A percentile compares a stretch with the other conserved stretches of the same genome.
phyloP scores from a whole-genome alignment of 2,113 vertebrate genomes.

The Galeopterus variegatus region DNA sequence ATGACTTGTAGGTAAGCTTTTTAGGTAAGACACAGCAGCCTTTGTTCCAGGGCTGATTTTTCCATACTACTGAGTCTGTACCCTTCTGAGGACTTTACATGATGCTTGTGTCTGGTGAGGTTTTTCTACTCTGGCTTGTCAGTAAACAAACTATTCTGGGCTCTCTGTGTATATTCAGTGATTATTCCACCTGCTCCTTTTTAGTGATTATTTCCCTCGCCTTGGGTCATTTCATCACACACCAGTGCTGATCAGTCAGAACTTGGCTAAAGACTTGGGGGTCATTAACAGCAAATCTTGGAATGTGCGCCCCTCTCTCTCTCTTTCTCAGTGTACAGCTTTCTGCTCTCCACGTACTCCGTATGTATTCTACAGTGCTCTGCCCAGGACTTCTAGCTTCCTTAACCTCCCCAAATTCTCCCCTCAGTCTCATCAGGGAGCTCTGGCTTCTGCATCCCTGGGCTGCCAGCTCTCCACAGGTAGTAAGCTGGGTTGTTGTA shows the following conservation, averaged over 20 bases:
- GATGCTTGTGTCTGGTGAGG: background rate
- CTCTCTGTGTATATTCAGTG: background rate
- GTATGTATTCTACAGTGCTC: fast-evolving
- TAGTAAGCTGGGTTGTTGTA: background rate
- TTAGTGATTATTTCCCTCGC: background rate
- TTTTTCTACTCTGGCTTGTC: background rate
- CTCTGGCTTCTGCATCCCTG: too few species aligned
- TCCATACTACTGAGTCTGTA: background rate
- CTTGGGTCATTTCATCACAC: background rate
- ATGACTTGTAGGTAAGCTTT: background rate
- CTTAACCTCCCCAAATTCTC: background rate
- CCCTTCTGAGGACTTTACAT: background rate
- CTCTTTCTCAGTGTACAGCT: background rate
- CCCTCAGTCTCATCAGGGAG: fast-evolving
- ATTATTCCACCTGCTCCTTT: background rate
- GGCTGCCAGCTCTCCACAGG: background rate
- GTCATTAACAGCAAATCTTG: background rate
- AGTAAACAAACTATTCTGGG: too few species aligned
- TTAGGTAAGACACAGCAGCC: background rate
- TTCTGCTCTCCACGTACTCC: background rate
- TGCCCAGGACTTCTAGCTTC: background rate
- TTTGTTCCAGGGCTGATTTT: background rate
- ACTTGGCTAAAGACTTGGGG: background rate
- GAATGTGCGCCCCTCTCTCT: fast-evolving
- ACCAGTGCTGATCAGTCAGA: fast-evolving